These are phyloP conservation scores for Hylaeus anthracinus DNA, from an alignment of 1,140 invertebrate genomes.

Conservation along the genomic window DNA sequence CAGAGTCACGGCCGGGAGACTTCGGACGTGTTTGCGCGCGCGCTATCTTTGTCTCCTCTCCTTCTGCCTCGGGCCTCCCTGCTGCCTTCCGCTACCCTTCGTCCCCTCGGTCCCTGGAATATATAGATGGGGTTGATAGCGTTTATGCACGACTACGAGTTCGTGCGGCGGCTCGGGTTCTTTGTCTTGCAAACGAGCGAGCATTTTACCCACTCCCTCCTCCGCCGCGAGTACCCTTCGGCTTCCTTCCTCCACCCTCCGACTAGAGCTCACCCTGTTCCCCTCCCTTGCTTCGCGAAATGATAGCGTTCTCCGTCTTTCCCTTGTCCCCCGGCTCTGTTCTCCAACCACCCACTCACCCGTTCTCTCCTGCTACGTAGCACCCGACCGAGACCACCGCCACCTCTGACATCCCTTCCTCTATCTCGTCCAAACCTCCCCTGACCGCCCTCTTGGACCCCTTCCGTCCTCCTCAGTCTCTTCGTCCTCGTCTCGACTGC, in stretches of 20 bases:
- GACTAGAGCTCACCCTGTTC: constrained; percentile 48
- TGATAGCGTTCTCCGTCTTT: constrained; percentile 42
- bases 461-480: background rate
- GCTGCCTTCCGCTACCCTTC: background rate
- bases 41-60: constrained; percentile 44
- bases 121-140: constrained; percentile 76
- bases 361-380: constrained; percentile 31
- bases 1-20: background rate
- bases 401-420: constrained; percentile 17
- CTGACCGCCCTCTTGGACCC: background rate
- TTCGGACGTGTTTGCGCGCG: constrained; percentile 44
- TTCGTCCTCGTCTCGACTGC: background rate
- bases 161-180: constrained; percentile 70
- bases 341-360: constrained; percentile 33
- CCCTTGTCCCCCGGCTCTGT: constrained; percentile 43
- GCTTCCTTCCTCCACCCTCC: background rate
- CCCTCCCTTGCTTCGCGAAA: constrained; percentile 32
- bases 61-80: constrained; percentile 12
- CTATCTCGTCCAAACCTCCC: constrained; percentile 9
- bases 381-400: constrained; percentile 22
- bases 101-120: constrained; percentile 55
- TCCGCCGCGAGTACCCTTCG: constrained; percentile 18
- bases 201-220: constrained; percentile 56
- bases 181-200: constrained; percentile 78
- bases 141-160: constrained; percentile 75